phyloP scores from a whole-genome alignment of 2,797 vertebrate genomes.

The Odontamblyopus lacepedii region DNA sequence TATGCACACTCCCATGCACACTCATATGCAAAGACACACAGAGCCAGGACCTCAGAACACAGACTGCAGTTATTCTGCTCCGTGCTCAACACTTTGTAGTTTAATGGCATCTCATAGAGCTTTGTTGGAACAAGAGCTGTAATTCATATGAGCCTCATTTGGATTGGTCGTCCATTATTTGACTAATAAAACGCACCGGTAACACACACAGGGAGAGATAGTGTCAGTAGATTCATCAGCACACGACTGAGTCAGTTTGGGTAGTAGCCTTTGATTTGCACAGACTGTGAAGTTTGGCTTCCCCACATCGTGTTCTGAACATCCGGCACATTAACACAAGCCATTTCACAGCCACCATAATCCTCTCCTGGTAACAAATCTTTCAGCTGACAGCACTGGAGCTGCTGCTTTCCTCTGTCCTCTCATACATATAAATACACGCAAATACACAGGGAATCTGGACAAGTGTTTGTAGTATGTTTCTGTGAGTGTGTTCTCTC shows the following conservation, averaged over 20 bases:
- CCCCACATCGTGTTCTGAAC: slow-evolving; percentile 52
- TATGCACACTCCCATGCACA: not conserved
- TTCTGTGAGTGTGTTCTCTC: slow-evolving; percentile 19
- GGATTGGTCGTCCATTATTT: slow-evolving; percentile 36
- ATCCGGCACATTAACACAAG: slow-evolving; percentile 66
- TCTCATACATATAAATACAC: slow-evolving; percentile 37
- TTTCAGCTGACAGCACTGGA: slow-evolving; percentile 62
- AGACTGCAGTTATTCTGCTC: slow-evolving; percentile 11
- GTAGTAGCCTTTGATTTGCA: slow-evolving; percentile 55
- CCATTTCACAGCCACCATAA: slow-evolving; percentile 65
- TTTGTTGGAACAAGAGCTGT: slow-evolving; percentile 31
- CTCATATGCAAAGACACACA: not conserved
- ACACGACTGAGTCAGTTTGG: slow-evolving; percentile 40
- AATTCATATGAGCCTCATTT: slow-evolving; percentile 46
- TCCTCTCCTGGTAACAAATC: slow-evolving; percentile 71
- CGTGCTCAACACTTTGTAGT: slow-evolving; percentile 16
- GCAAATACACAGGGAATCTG: too few relatives aligned
- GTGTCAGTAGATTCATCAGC: slow-evolving; percentile 42
- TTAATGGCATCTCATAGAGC: slow-evolving; percentile 33
- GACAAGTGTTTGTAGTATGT: too few relatives aligned
- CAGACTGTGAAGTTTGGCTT: slow-evolving; percentile 46
- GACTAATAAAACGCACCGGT: slow-evolving; percentile 19
- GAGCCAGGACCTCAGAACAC: not conserved
- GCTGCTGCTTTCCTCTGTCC: slow-evolving; percentile 48
- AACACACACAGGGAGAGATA: slow-evolving; percentile 1